Percentiles rank a stretch among this genome's conserved stretches.
Conservation (phyloP, 1,140 invertebrate species). For the Mylabris phalerata region DNA sequence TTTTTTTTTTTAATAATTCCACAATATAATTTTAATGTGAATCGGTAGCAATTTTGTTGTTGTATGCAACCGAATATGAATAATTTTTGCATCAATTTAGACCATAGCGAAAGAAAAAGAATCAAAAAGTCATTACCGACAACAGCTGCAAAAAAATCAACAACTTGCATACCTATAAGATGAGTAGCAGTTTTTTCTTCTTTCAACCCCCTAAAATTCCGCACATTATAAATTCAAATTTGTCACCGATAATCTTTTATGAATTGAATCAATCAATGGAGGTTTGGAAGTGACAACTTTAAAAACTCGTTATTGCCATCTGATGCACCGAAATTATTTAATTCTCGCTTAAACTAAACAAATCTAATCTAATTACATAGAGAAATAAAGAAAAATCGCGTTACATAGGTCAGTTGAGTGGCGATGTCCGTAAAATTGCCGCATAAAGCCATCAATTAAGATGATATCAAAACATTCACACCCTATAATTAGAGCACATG, state of each 20-base stretch:
- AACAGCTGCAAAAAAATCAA: constrained; percentile 7
- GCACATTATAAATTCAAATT: constrained; percentile 13
- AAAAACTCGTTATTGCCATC: constrained; percentile 6
- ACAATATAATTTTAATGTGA: no score
- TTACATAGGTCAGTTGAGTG: no score
- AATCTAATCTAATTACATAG: no score
- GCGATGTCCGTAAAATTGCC: no score
- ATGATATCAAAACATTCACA: constrained; percentile 9
- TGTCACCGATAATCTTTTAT: constrained; percentile 8
- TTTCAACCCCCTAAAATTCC: background rate
- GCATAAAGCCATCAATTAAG: background rate
- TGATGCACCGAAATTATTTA: background rate
- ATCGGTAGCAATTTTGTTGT: no score
- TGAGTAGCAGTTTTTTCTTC: constrained; percentile 9
- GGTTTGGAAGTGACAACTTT: constrained; percentile 5
- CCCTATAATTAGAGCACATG: constrained; percentile 4
- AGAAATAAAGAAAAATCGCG: no score
- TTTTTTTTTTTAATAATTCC: no score
- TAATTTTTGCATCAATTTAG: no score
- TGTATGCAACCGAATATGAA: no score
- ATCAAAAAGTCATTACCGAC: background rate
- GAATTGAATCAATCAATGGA: constrained; percentile 14
- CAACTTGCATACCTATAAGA: constrained; percentile 8
- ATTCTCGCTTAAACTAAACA: no score
- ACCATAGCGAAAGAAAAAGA: no score